Conservation (phyloP, 2,888 invertebrate species). For the Linnaemya tessellans region DNA sequence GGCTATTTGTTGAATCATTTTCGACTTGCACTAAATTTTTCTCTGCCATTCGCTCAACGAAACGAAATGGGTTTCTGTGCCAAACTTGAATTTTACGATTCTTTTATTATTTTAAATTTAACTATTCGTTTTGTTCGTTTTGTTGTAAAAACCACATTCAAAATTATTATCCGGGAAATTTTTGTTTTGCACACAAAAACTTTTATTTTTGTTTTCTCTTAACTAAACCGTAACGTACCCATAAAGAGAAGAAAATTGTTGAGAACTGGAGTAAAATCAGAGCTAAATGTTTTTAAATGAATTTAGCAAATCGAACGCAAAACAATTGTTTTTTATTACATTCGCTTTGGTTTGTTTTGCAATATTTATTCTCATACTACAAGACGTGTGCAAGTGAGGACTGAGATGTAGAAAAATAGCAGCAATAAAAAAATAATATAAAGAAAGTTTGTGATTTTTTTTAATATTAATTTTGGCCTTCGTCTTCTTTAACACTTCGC, state of each 20-base stretch:
- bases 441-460: no score
- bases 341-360: constrained; percentile 63
- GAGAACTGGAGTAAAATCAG: constrained; percentile 23
- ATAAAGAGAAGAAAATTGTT: constrained; percentile 16
- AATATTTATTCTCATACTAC: constrained; percentile 8
- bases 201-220: constrained; percentile 11
- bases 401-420: constrained; percentile 2
- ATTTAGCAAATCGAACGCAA: constrained; percentile 69
- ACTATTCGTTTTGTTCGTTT: neutral
- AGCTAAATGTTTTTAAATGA: constrained; percentile 56
- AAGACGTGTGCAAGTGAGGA: neutral
- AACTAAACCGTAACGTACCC: constrained; percentile 61
- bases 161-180: constrained; percentile 43
- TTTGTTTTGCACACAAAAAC: neutral
- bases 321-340: constrained; percentile 71
- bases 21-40: neutral
- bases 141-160: constrained; percentile 28
- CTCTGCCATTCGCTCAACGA: neutral
- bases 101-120: constrained; percentile 21
- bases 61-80: neutral
- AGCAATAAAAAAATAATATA: neutral
- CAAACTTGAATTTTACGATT: constrained; percentile 11
- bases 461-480: no score
- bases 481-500: no score
- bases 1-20: neutral